phyloP scores from a whole-genome alignment of 2,113 vertebrate species.

The Heterotis niloticus region DNA sequence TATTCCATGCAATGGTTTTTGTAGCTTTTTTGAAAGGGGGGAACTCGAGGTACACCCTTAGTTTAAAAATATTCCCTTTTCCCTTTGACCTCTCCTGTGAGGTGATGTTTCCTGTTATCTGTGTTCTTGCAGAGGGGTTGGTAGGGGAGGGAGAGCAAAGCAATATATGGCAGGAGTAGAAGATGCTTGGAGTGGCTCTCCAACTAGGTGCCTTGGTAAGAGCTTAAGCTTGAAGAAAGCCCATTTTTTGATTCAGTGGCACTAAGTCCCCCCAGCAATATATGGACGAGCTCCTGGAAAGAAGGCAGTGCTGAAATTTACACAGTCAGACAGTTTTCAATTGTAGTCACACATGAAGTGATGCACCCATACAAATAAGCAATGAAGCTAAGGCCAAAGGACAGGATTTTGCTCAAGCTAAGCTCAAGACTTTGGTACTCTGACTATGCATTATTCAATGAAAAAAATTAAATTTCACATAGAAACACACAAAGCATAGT shows the following conservation, averaged over 20 bases:
- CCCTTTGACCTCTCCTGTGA: not conserved
- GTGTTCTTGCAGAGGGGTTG: not conserved
- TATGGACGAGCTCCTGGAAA: no score
- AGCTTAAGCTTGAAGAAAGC: conserved; percentile 4
- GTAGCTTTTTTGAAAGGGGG: no score
- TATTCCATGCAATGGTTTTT: no score
- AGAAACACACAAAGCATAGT: not conserved
- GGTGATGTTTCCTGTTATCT: not conserved
- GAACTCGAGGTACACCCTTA: not conserved
- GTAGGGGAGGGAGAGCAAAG: not conserved
- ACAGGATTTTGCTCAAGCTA: no score
- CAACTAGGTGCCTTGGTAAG: not conserved
- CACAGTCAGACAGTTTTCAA: not conserved
- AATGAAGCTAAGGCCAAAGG: no score
- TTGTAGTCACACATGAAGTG: no score
- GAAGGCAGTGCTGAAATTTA: not conserved
- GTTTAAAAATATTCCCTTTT: not conserved
- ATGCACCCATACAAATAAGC: no score
- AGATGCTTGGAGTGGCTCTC: not conserved
- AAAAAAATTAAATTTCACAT: no score
- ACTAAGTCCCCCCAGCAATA: no score
- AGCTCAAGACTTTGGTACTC: no score
- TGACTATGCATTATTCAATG: no score
- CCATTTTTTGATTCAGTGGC: not conserved
- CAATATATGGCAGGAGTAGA: not conserved